Percentiles rank a stretch among this genome's conserved stretches.
Evolutionary conservation across 30 jellyfish, hydroid and myxozoan species (phyloP).

Genomic region (Aurelia aurita): DNA sequence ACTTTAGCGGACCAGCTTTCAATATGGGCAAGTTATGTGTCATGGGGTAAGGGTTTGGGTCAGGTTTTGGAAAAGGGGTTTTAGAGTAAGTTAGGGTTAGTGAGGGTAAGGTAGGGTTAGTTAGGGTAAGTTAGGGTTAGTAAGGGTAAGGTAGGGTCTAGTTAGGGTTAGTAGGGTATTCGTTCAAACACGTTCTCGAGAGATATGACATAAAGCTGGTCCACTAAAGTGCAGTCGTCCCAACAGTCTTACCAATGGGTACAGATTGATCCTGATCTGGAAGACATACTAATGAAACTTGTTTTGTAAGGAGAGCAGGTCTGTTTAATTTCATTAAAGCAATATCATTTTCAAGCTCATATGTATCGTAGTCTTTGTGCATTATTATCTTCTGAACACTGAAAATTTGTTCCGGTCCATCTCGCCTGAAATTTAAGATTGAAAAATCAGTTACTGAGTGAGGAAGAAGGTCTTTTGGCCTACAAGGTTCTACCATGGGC

Average conservation of each 20-base stretch:
- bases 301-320: conserved; percentile 17
- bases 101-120: no score
- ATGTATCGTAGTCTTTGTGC: conserved; percentile 11
- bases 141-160: no score
- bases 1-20: no score
- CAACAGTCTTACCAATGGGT: background rate
- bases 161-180: no score
- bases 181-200: background rate
- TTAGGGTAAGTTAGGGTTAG: no score
- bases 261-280: conserved; percentile 9
- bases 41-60: no score
- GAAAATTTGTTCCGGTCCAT: conserved; percentile 25
- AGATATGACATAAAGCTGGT: no score
- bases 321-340: conserved; percentile 19
- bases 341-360: conserved; percentile 11
- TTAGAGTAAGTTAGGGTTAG: no score
- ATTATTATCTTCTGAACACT: conserved; percentile 10
- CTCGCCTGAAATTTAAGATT: background rate
- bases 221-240: background rate
- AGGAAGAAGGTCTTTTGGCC: no score
- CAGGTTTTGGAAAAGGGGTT: no score
- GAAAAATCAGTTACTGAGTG: background rate
- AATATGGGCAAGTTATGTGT: no score
- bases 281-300: conserved; percentile 12
- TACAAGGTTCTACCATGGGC: no score